Evolutionary conservation across 1,140 invertebrate species (phyloP), one percentile per base, ranked within the genome.

Genomic region (Trichonephila inaurata): DNA sequence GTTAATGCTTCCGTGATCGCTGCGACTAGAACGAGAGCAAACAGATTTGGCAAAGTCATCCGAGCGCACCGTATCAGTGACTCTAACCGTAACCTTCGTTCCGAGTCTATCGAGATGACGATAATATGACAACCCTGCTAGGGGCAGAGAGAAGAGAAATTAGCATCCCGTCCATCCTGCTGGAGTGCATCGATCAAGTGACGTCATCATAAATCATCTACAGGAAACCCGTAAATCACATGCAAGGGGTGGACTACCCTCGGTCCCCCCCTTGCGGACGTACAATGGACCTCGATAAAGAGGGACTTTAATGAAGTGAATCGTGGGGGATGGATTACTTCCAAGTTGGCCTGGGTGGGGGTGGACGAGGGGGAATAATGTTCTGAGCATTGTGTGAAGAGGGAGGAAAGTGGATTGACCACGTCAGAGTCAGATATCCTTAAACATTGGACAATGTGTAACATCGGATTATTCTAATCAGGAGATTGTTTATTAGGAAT

Each of bases 241-340:
- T 83, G 82, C 72, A 77, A 44, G 83, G 51, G 83, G 83, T 18
- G n/a, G 21, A 16, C 58, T 44, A 51, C 69, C 69, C 69, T 61
- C 82, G 18, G 28, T 28, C 18, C 24, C 72, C 33, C 72, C 69
- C 28, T 0, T 62, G 28, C 72, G 33, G 51, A 58, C 58, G 83
- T 12, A 88, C 58, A 88, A 88, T 88, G 86, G 44, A 24, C 61
- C 86, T 8, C 86, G 86, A 88, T 88, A 88, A 88, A 58, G 86
- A 88, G 86, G 86, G 86, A n/a, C 86, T 88, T 88, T 88, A 88
- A 88, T 88, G 86, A 88, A 88, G 86, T 88, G 86, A 88, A 88
- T 62, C 62, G 86, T 51, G 51, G 62, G 33, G 72, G 28, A 77
- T 77, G 72, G 72, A 77, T 77, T 77, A 77, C 72, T 77, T 77